Evolutionary conservation across 1,140 invertebrate genomes (phyloP).

Genomic region (Microplitis demolitor): DNA sequence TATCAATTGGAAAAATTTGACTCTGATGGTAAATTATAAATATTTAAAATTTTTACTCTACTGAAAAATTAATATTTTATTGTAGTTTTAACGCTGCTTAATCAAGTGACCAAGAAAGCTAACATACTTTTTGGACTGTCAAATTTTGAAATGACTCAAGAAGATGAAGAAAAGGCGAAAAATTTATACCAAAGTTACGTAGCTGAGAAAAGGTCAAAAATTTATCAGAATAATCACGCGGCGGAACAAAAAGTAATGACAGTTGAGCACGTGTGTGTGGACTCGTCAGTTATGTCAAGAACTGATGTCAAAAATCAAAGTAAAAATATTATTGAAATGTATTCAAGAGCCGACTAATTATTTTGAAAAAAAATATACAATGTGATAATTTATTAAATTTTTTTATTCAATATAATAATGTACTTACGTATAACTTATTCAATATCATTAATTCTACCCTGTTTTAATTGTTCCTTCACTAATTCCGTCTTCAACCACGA

Average conservation of each 20-base stretch:
- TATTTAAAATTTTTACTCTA: neutral
- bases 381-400: neutral
- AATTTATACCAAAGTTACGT: conserved; percentile 53
- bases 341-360: conserved; percentile 36
- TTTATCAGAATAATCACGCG: conserved; percentile 32
- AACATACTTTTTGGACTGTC: conserved; percentile 40
- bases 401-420: neutral
- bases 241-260: conserved; percentile 40
- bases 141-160: conserved; percentile 42
- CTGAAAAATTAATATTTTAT: neutral
- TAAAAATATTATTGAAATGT: conserved; percentile 44
- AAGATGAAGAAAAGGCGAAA: conserved; percentile 41
- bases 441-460: conserved; percentile 73
- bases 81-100: conserved; percentile 41
- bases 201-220: conserved; percentile 42
- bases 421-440: conserved; percentile 27
- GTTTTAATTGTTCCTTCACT: conserved; percentile 68
- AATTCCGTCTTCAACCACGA: conserved; percentile 79
- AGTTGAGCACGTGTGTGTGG: conserved; percentile 44
- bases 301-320: conserved; percentile 47
- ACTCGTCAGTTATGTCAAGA: conserved; percentile 41
- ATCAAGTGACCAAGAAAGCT: conserved; percentile 43
- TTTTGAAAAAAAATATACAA: neutral
- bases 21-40: conserved; percentile 38
- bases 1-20: conserved; percentile 35